Percentiles rank a stretch among this genome's conserved stretches.
These are phyloP conservation scores for Drosophila cardini DNA, from an alignment of 1,140 invertebrate species.

Conservation along the genomic window DNA sequence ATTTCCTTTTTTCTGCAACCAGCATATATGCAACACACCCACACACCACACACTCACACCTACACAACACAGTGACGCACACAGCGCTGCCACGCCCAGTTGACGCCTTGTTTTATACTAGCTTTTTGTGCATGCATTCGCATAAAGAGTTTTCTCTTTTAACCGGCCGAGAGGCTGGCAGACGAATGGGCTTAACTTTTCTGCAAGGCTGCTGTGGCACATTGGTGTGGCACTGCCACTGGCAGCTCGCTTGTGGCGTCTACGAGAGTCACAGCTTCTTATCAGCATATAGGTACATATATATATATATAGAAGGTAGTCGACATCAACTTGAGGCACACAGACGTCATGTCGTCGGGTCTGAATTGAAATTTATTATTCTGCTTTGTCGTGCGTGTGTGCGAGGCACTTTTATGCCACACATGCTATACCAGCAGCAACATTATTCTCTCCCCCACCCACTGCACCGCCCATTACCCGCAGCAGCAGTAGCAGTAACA, in stretches of 20 bases:
- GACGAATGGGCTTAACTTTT: constrained; percentile 33
- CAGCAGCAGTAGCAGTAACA: constrained; percentile 19
- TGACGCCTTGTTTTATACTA: constrained; percentile 50
- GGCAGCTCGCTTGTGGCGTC: constrained; percentile 7
- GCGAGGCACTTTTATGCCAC: constrained; percentile 48
- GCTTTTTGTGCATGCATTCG: constrained; percentile 40
- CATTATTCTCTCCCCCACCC: background rate
- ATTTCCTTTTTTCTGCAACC: constrained; percentile 71
- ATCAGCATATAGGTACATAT: constrained; percentile 56
- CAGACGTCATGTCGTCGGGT: constrained; percentile 66
- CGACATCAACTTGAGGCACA: constrained; percentile 56
- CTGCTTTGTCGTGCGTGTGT: constrained; percentile 78
- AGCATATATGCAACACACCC: constrained; percentile 15
- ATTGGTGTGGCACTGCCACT: constrained; percentile 3
- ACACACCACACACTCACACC: constrained; percentile 1
- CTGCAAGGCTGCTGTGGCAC: constrained; percentile 24
- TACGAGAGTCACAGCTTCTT: constrained; percentile 51
- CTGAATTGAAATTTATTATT: constrained; percentile 83
- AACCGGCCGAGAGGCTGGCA: constrained; percentile 32
- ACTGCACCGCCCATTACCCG: background rate
- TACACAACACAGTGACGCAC: too few relatives aligned
- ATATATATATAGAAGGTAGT: constrained; percentile 17
- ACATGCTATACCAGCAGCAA: constrained; percentile 4
- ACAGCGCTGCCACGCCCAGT: constrained; percentile 20
- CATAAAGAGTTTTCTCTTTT: constrained; percentile 36